Base-by-base conservation (phyloP, 1,140 invertebrate genomes). In the Caenorhabditis inopinata region DNA sequence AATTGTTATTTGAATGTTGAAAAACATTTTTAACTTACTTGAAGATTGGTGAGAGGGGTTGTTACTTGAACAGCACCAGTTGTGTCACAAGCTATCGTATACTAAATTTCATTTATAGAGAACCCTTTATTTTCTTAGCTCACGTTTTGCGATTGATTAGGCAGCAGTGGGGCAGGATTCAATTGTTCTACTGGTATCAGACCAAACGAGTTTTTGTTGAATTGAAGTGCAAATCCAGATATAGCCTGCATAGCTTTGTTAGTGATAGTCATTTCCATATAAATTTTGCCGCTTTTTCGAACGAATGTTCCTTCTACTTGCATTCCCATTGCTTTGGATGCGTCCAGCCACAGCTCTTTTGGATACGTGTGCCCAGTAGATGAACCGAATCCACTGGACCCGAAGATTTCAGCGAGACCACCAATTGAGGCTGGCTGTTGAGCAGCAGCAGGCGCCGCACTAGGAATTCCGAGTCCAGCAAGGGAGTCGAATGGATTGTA, bases 241-340 rank as follows among this genome's bases (percentile, higher is more conserved):
- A 99, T 97, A 16, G 95, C 93, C 87, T 98, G 96, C 95, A 99
- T 97, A 1, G 97, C 96, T 45, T 96, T 96, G 90, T 99, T 99
- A 46, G 93, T 94, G 85, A 98, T 93, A 0, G 94, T 96, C 92
- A 99, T 93, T 86, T 99, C 97, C 95, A 99, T 98, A 77, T 92
- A 92, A 45, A 97, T 93, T 89, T 94, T 93, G 5, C 93, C 94
- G 87, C 92, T 93, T 85, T 94, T 92, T 68, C 96, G 91, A 0
- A 93, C 92, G 90, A 98, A 98, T n/a, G 95, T 95, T 76, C 97
- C 97, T 89, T 93, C 93, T 58, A 99, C 93, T 90, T 99, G 96
- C 79, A 99, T 90, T n/a, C 97, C 96, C 78, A 88, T 88, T n/a
- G 83, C 82, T n/a, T 78, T 84, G 2, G 82, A 74, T 3, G 88